Base-by-base conservation (phyloP, 2,113 vertebrate species). In the Colistium nudipinnis region DNA sequence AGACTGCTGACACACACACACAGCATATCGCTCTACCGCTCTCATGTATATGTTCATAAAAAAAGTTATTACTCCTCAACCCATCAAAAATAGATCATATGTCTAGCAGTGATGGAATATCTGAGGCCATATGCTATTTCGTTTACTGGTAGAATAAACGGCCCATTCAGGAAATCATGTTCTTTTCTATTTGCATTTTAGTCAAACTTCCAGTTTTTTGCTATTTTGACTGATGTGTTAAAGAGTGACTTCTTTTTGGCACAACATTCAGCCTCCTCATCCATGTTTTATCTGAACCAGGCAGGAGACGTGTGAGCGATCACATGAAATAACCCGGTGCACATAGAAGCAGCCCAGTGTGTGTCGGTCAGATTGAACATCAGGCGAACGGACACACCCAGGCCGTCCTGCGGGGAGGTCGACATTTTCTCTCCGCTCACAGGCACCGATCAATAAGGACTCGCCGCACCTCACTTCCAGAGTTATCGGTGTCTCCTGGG, bases 371-470 rank as follows among this genome's bases (percentile, higher is more conserved):
- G 22, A 19, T 24, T 36, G 22, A 76, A 63, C 45, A 27, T 19
- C 47, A 63, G 52, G 33, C 66, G 52, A 28, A 54, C 38, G 45
- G 48, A 66, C 69, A 55, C 66, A 17, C 51, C 55, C 62, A 25
- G n/a, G 19, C 45, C 57, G 19, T 39, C 36, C 75, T 35, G 55
- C 69, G 47, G 30, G 49, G 57, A 60, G 47, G 48, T 57, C 19
- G 17, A 47, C 77, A 56, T 64, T 76, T 75, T 76, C 68, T 67
- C 70, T 41, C 36, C 67, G 70, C 68, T 61, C 7, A 45, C 68
- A 33, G 65, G 57, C 69, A 47, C 13, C 5, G 53, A 85, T 88
- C 76, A 54, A 84, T 88, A 81, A 45, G 4, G 35, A 55, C 73
- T 72, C 35, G 22, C 59, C 66, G 72, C 64, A 62, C 72, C 60